phyloP scores from a whole-genome alignment of 2,113 vertebrate genomes.

The Piaya cayana region DNA sequence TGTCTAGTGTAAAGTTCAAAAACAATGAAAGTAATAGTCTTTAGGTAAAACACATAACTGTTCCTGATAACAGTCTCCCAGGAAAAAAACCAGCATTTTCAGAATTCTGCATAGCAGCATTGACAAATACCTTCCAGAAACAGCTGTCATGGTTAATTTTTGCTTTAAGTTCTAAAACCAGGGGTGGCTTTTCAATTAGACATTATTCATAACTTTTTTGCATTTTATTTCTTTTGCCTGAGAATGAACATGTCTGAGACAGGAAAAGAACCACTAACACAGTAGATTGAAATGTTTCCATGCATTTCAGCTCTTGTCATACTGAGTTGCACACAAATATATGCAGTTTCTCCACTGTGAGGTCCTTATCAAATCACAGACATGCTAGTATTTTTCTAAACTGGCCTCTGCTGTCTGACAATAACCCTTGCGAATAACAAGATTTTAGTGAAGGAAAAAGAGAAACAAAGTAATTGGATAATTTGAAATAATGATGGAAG shows the following conservation, averaged over 20 bases:
- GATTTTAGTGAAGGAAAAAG: background rate
- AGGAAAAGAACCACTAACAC: conserved; percentile 10
- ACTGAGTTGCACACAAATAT: conserved; percentile 7
- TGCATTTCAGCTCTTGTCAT: conserved; percentile 5
- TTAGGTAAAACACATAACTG: conserved; percentile 15
- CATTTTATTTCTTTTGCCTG: conserved; percentile 1
- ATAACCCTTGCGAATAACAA: background rate
- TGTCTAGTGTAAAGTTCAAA: conserved; percentile 56
- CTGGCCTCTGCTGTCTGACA: background rate
- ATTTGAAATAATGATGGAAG: background rate
- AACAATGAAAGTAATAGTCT: conserved; percentile 55
- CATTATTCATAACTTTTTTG: background rate
- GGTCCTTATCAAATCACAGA: background rate
- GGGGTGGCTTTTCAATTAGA: conserved; percentile 25
- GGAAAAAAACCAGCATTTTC: conserved; percentile 21
- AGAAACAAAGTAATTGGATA: background rate
- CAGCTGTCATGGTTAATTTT: conserved; percentile 15
- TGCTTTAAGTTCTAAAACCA: conserved; percentile 1
- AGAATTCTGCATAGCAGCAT: conserved; percentile 13
- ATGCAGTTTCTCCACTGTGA: background rate
- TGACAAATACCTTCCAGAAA: conserved; percentile 41
- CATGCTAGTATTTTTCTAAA: background rate
- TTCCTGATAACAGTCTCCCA: background rate
- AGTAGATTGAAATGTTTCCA: conserved; percentile 36
- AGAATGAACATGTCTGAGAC: background rate